phyloP scores from a whole-genome alignment of 2,888 invertebrate species.

The Nomada hirtipes region DNA sequence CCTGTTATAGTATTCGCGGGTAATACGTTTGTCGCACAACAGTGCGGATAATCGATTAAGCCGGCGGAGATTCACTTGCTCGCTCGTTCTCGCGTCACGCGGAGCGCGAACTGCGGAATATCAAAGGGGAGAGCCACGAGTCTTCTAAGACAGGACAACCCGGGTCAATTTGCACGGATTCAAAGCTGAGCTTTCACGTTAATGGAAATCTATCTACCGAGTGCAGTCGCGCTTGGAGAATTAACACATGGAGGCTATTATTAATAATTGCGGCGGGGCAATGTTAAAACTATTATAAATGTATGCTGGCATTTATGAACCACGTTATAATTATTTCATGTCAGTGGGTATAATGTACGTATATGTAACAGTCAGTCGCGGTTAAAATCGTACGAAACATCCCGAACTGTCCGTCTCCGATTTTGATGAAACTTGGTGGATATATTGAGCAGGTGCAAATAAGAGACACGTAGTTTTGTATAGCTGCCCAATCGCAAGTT shows the following conservation, averaged over 20 bases:
- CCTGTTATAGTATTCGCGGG: conserved; percentile 57
- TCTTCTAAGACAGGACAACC: conserved; percentile 56
- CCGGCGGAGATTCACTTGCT: conserved; percentile 64
- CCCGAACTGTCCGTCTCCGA: too few species aligned
- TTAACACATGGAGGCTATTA: neutral
- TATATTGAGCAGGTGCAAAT: too few species aligned
- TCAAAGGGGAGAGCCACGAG: conserved; percentile 62
- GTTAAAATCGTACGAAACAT: too few species aligned
- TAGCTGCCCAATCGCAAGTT: too few species aligned
- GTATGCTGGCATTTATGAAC: too few species aligned
- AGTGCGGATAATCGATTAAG: conserved; percentile 72
- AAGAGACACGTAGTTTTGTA: too few species aligned
- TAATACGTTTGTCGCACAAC: conserved; percentile 65
- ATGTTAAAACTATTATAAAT: neutral
- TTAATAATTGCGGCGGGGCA: conserved; percentile 3
- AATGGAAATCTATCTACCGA: conserved; percentile 54
- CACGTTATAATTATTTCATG: too few species aligned
- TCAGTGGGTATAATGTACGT: too few species aligned
- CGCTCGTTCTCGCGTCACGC: conserved; percentile 57
- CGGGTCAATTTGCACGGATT: conserved; percentile 66
- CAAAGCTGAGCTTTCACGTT: conserved; percentile 52
- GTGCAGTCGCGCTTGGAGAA: conserved; percentile 29
- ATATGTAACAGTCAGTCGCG: too few species aligned
- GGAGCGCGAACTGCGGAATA: conserved; percentile 64
- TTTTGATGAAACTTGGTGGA: too few species aligned